Conservation (phyloP, 2,113 vertebrate species). For the Columba janthina region DNA sequence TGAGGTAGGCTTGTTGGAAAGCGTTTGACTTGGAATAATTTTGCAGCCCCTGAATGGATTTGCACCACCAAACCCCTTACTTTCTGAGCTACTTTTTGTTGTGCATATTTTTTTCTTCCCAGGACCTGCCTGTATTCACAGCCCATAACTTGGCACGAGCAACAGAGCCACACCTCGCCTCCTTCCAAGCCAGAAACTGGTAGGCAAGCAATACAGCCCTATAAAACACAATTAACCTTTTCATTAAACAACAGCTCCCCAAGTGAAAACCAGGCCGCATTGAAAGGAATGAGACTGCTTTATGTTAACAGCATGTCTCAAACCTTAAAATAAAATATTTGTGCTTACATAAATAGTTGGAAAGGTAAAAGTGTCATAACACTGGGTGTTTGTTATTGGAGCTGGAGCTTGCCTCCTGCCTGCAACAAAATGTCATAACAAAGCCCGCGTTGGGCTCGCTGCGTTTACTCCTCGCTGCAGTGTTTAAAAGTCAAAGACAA, state of each 20-base stretch:
- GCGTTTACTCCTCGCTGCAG: slow-evolving; percentile 54
- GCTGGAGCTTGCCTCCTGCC: slow-evolving; percentile 67
- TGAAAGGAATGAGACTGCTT: slow-evolving; percentile 66
- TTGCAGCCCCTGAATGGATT: neutral
- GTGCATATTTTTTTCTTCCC: neutral
- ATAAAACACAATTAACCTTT: slow-evolving; percentile 74
- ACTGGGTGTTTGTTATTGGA: slow-evolving; percentile 73
- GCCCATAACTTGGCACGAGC: neutral
- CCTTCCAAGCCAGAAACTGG: slow-evolving; percentile 36
- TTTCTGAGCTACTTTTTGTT: neutral
- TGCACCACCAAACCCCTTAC: neutral
- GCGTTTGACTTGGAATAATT: neutral
- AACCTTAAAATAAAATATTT: slow-evolving; percentile 76
- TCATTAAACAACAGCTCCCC: slow-evolving; percentile 63
- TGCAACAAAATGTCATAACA: slow-evolving; percentile 75
- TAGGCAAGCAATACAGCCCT: slow-evolving; percentile 11
- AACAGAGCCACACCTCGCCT: neutral
- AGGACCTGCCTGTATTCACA: neutral
- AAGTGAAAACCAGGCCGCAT: neutral
- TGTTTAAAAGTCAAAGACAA: slow-evolving; percentile 53
- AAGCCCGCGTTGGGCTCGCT: neutral
- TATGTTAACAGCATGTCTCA: slow-evolving; percentile 62
- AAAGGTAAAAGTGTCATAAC: slow-evolving; percentile 80
- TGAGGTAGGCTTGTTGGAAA: neutral
- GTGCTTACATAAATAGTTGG: slow-evolving; percentile 75